Conservation (phyloP, 2,113 vertebrate species). For the Gracilinanus agilis region DNA sequence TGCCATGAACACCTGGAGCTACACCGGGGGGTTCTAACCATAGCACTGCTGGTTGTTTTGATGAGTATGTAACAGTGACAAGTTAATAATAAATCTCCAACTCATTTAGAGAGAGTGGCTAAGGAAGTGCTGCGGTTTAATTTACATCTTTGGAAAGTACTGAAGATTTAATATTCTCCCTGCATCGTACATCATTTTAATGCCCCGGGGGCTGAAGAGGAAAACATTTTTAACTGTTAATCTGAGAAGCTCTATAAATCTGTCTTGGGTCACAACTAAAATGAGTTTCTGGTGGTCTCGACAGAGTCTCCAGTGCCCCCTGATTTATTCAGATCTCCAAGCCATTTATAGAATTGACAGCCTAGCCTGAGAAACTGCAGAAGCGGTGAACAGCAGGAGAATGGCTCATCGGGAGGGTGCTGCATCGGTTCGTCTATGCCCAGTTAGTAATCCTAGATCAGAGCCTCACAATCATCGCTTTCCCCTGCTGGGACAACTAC, state of each 20-base stretch:
- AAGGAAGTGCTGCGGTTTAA: slow-evolving; percentile 70
- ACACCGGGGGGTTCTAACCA: slow-evolving; percentile 64
- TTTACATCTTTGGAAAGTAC: slow-evolving; percentile 78
- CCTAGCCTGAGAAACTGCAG: not conserved
- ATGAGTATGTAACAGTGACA: slow-evolving; percentile 68
- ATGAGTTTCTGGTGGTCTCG: slow-evolving; percentile 61
- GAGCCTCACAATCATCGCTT: slow-evolving; percentile 34
- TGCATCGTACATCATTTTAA: slow-evolving; percentile 73
- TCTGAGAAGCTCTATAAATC: slow-evolving; percentile 77
- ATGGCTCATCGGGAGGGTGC: slow-evolving; percentile 7
- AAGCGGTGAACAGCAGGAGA: not conserved
- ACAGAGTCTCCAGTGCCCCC: not conserved
- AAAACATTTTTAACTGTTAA: slow-evolving; percentile 65
- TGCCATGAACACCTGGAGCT: slow-evolving; percentile 53
- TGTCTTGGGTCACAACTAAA: slow-evolving; percentile 75
- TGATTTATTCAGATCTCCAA: slow-evolving; percentile 64
- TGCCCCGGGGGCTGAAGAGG: slow-evolving; percentile 62
- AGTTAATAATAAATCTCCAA: slow-evolving; percentile 72
- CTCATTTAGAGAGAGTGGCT: slow-evolving; percentile 63
- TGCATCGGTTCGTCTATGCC: not conserved
- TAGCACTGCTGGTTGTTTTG: slow-evolving; percentile 69
- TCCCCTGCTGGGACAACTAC: slow-evolving; percentile 22
- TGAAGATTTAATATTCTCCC: slow-evolving; percentile 80
- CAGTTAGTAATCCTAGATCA: slow-evolving; percentile 41
- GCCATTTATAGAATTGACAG: not conserved